Percentiles rank a stretch among this genome's conserved stretches.
Evolutionary conservation across 2,888 invertebrate genomes (phyloP).

Genomic region (Eristalinus aeneus): DNA sequence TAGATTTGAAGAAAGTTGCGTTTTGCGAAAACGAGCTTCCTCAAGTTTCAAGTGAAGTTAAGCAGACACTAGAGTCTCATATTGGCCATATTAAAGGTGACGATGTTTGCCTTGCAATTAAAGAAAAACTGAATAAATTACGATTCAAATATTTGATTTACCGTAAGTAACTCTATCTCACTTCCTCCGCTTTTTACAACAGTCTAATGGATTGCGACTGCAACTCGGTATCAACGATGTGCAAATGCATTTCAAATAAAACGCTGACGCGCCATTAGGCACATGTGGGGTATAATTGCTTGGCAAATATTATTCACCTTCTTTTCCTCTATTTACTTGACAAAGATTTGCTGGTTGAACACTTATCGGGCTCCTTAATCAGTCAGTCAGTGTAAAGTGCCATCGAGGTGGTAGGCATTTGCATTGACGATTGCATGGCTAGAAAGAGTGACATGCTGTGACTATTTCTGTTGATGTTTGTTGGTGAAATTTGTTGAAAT

Average conservation of each 20-base stretch:
- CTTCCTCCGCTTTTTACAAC: constrained; percentile 12
- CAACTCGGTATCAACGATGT: constrained; percentile 7
- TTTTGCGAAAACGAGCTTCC: neutral
- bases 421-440: neutral
- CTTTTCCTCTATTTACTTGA: constrained; percentile 4
- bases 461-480: no score
- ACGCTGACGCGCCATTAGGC: constrained; percentile 18
- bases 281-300: constrained; percentile 35
- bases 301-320: constrained; percentile 46
- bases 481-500: no score
- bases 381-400: neutral
- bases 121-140: constrained; percentile 28
- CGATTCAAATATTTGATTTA: constrained; percentile 16
- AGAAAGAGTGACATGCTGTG: no score
- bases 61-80: neutral
- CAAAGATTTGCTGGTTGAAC: constrained; percentile 20
- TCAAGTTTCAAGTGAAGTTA: neutral
- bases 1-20: neutral
- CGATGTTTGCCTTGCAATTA: constrained; percentile 17
- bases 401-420: neutral
- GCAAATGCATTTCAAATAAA: constrained; percentile 50
- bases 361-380: neutral
- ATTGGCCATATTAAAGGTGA: neutral
- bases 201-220: constrained; percentile 22
- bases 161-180: neutral